These are phyloP conservation scores for Hemichromis elongatus DNA, from an alignment of 2,113 vertebrate species.

Conservation along the genomic window DNA sequence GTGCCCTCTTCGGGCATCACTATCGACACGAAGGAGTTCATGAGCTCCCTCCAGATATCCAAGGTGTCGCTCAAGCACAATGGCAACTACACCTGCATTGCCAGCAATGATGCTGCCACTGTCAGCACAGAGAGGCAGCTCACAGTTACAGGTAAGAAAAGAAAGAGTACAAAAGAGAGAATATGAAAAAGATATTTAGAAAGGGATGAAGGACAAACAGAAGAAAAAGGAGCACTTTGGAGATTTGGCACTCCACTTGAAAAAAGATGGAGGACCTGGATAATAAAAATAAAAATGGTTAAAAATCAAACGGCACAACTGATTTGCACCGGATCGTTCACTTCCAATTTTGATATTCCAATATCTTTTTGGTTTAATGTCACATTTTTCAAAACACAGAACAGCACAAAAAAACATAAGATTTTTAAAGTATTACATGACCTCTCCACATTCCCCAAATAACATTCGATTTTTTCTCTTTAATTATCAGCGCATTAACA, in stretches of 20 bases:
- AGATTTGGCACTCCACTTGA: neutral
- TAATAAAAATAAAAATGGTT: neutral
- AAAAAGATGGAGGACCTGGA: neutral
- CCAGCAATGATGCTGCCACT: slow-evolving; percentile 93
- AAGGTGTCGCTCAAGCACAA: slow-evolving; percentile 98
- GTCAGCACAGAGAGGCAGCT: slow-evolving; percentile 96
- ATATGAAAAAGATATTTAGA: neutral
- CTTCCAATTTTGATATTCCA: neutral
- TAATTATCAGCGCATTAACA: neutral
- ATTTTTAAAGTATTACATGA: neutral
- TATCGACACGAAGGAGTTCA: slow-evolving; percentile 98
- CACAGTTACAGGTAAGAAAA: slow-evolving; percentile 85
- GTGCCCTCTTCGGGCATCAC: slow-evolving; percentile 91
- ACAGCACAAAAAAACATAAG: neutral
- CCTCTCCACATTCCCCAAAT: neutral
- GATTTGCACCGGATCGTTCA: neutral
- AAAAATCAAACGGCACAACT: neutral
- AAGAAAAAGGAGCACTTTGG: neutral
- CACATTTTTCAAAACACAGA: neutral
- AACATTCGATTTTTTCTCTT: neutral
- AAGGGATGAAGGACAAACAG: neutral
- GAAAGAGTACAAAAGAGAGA: neutral
- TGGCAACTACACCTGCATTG: slow-evolving; percentile 98
- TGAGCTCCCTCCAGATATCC: slow-evolving; percentile 98
- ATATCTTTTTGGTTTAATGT: neutral